phyloP scores from a whole-genome alignment of 1,140 invertebrate genomes.

The Danaus plexippus region DNA sequence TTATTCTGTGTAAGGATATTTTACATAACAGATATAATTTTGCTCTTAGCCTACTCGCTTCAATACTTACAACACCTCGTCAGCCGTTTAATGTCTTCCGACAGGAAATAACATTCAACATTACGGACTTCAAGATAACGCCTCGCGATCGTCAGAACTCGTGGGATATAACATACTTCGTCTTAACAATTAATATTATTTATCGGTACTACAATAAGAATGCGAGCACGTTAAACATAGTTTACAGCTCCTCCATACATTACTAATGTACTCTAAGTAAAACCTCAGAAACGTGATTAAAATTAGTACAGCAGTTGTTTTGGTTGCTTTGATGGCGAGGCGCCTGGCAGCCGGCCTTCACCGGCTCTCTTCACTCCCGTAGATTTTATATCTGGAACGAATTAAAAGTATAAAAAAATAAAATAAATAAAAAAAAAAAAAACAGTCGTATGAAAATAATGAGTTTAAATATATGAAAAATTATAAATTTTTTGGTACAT shows the following conservation, averaged over 20 bases:
- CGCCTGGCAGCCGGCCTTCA: conserved; percentile 57
- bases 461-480: no score
- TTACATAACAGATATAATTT: conserved; percentile 48
- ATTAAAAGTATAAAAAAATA: no score
- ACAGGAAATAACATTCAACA: conserved; percentile 12
- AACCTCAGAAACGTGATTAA: conserved; percentile 16
- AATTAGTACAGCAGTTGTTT: conserved; percentile 61
- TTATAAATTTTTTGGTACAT: no score
- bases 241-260: conserved; percentile 10
- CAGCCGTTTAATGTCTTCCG: conserved; percentile 37
- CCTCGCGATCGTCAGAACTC: no score
- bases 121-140: no score
- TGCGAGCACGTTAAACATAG: conserved; percentile 12
- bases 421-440: not conserved
- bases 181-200: no score
- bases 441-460: not conserved
- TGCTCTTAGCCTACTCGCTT: conserved; percentile 38
- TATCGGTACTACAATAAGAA: conserved; percentile 13
- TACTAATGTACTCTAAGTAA: conserved; percentile 24
- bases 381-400: conserved; percentile 65
- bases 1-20: conserved; percentile 41
- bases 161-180: no score
- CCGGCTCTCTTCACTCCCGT: conserved; percentile 63
- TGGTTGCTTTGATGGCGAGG: conserved; percentile 67
- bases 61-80: conserved; percentile 37